These are phyloP conservation scores for Drosophila truncata DNA, from an alignment of 1,140 invertebrate species.

Conservation along the genomic window DNA sequence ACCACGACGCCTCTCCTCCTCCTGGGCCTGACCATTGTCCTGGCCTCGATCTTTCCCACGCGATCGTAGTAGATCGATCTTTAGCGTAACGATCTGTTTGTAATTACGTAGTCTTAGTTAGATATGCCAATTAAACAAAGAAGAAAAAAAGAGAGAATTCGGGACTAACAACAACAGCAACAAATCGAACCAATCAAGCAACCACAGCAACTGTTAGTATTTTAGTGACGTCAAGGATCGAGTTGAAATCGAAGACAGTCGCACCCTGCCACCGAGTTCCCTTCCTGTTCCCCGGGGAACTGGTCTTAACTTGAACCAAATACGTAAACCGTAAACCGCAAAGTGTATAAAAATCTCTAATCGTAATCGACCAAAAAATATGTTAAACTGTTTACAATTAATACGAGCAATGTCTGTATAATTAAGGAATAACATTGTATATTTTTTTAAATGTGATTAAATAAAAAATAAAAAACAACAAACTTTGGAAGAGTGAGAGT, in stretches of 20 bases:
- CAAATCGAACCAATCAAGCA: conserved; percentile 32
- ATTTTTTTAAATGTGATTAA: conserved; percentile 81
- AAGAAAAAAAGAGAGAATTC: conserved; percentile 55
- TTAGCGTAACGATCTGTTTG: conserved; percentile 34
- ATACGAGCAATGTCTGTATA: conserved; percentile 50
- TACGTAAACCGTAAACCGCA: conserved; percentile 51
- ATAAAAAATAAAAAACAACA: conserved; percentile 9
- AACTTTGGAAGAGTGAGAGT: conserved; percentile 2
- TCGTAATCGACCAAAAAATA: conserved; percentile 64
- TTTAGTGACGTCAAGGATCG: conserved; percentile 37
- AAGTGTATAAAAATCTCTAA: conserved; percentile 59
- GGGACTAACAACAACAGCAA: conserved; percentile 69
- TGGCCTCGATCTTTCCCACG: conserved; percentile 10
- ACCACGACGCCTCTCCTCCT: conserved; percentile 8
- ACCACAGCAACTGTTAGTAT: conserved; percentile 54
- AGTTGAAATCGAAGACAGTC: conserved; percentile 19
- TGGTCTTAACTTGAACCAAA: conserved; percentile 49
- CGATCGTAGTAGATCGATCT: conserved; percentile 8
- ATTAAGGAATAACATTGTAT: conserved; percentile 71
- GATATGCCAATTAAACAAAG: conserved; percentile 59
- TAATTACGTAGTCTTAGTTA: conserved; percentile 73
- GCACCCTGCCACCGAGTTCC: conserved; percentile 25
- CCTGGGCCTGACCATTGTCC: conserved; percentile 25
- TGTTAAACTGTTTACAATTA: conserved; percentile 63
- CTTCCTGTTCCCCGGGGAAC: conserved; percentile 8